Conservation (phyloP, 2,113 vertebrate species). For the Onychostruthus taczanowskii region DNA sequence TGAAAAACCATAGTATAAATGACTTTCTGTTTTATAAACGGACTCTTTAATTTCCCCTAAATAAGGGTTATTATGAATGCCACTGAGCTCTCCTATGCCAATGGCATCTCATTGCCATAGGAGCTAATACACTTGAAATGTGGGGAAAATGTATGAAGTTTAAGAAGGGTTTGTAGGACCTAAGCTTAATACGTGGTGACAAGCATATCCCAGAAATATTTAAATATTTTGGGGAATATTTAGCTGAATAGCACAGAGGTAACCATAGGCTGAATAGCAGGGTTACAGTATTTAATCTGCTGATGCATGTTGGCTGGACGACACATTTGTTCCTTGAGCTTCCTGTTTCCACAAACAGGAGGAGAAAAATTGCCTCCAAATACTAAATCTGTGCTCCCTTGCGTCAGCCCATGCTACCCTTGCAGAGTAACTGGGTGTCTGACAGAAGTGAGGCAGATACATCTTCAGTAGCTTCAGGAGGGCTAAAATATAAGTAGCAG, state of each 20-base stretch:
- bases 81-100: background rate
- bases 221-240: background rate
- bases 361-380: background rate
- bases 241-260: background rate
- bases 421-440: background rate
- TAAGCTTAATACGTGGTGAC: background rate
- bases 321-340: background rate
- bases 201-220: background rate
- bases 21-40: background rate
- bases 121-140: background rate
- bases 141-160: background rate
- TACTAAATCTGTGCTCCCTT: background rate
- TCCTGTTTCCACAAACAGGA: background rate
- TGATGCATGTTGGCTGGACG: background rate
- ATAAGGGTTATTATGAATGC: background rate
- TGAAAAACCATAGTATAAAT: slow-evolving; percentile 10
- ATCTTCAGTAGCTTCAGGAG: background rate
- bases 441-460: background rate
- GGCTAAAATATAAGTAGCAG: background rate
- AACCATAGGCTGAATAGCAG: background rate
- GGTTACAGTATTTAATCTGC: background rate
- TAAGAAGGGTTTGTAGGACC: background rate
- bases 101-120: background rate
- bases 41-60: background rate
- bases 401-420: background rate